Conservation (phyloP, 2,113 vertebrate genomes). For the Pygoscelis adeliae region DNA sequence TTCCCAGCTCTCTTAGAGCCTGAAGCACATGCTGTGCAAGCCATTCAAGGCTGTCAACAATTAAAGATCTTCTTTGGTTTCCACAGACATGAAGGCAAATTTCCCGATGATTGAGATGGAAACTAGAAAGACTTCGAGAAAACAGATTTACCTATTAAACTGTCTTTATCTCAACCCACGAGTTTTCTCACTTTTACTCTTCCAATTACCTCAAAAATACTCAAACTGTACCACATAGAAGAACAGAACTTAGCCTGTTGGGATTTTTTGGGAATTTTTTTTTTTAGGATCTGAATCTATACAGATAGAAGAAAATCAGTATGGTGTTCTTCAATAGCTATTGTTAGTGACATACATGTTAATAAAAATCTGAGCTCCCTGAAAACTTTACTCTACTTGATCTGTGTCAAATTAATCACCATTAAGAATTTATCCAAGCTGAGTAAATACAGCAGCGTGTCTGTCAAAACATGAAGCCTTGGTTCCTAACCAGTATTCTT, state of each 20-base stretch:
- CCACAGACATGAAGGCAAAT: background rate
- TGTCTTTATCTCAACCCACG: too few species aligned
- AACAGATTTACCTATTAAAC: background rate
- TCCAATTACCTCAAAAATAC: background rate
- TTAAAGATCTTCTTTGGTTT: background rate
- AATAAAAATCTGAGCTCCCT: background rate
- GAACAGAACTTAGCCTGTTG: background rate
- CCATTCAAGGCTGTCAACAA: background rate
- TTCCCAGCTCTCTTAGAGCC: background rate
- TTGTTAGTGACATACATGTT: background rate
- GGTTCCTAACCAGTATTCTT: background rate
- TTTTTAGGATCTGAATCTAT: background rate
- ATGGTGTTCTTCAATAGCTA: background rate
- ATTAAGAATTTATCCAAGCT: background rate
- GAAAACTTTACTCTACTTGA: background rate
- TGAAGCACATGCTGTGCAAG: background rate
- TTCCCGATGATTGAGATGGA: background rate
- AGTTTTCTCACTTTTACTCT: too few species aligned
- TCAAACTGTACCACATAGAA: background rate
- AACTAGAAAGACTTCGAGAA: background rate
- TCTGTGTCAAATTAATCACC: background rate
- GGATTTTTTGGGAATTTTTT: fast-evolving
- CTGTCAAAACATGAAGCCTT: background rate
- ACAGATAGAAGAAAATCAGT: background rate
- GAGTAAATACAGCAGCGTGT: background rate